Percentiles rank a stretch among this genome's conserved stretches.
phyloP scores from a whole-genome alignment of 2,888 invertebrate species.

The Epinotia nisella region DNA sequence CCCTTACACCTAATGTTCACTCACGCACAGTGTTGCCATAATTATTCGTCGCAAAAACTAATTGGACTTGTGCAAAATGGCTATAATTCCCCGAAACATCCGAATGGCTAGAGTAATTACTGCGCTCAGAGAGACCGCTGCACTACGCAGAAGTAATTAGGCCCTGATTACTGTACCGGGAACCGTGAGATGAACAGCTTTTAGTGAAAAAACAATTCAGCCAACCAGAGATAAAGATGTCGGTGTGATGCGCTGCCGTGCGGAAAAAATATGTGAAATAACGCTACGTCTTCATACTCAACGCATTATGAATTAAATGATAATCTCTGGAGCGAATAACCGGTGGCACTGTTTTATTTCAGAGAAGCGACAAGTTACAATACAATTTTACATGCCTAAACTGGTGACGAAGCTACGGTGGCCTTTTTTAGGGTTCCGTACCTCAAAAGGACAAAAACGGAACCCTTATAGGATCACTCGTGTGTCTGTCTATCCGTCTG shows the following conservation, averaged over 20 bases:
- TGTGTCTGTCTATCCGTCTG: too few relatives aligned
- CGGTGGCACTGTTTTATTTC: too few relatives aligned
- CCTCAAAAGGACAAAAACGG: too few relatives aligned
- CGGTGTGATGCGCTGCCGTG: not conserved
- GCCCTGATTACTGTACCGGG: conserved; percentile 7
- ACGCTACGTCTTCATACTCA: not conserved
- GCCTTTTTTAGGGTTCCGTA: too few relatives aligned
- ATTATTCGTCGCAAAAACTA: conserved; percentile 2
- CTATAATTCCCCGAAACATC: not conserved
- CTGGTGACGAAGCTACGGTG: too few relatives aligned
- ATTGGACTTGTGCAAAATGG: conserved; percentile 11
- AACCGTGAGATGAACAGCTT: not conserved
- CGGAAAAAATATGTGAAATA: not conserved
- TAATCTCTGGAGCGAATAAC: too few relatives aligned
- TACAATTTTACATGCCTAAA: too few relatives aligned
- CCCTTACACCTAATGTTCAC: not conserved
- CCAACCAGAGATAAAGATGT: conserved; percentile 5
- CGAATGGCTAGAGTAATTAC: conserved; percentile 6
- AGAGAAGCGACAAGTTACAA: too few relatives aligned
- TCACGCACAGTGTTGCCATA: not conserved
- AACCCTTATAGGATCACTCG: too few relatives aligned
- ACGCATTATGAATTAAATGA: too few relatives aligned
- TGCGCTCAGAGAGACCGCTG: conserved; percentile 9
- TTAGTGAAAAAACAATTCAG: not conserved
- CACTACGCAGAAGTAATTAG: conserved; percentile 24